Evolutionary conservation across 2,113 vertebrate genomes (phyloP), one percentile per base, ranked within the genome.

Genomic region (Lepisosteus osseus): DNA sequence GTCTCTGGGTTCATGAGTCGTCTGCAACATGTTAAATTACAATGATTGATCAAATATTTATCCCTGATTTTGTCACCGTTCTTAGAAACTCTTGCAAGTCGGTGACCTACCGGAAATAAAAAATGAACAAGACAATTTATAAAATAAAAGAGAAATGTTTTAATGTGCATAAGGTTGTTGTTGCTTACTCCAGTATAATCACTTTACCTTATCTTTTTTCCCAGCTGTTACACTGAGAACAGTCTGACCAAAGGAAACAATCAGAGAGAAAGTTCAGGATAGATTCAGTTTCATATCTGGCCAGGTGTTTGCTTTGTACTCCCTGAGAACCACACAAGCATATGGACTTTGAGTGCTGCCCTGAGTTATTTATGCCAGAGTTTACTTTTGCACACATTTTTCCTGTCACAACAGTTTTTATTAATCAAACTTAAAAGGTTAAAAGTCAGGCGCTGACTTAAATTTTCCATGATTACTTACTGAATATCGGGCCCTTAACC

Each of bases 221-320:
- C 69, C 61, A 9, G 47, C 51, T 42, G 69, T 79, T 85, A 51
- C 76, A 74, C 67, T 54, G 78, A 83, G 77, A 77, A 57, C 76
- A 74, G 80, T 72, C 56, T 59, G 77, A 76, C 73, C 79, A 56
- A 79, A 83, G 72, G 73, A 79, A 83, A 85, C 82, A 61, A 61
- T 72, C 73, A 84, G 80, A 77, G 76, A 73, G 79, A 87, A 83
- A 83, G 86, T 88, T 89, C 85, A 84, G 70, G 54, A 70, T 78
- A 81, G 87, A 88, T 92, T 87, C 85, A 79, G 81, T 92, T 89
- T 91, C 89, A 90, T 80, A 74, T 70, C 61, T 0, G 79, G 74
- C 86, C 91, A 90, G 88, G 87, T 91, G 88, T 79, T 84, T 73
- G 41, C 75, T 84, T 79, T 87, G 86, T 81, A 88, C 89, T 89